Evolutionary conservation across 2,113 vertebrate species (phyloP), one percentile per base, ranked within the genome.

Genomic region (Glaucidium brasilianum): DNA sequence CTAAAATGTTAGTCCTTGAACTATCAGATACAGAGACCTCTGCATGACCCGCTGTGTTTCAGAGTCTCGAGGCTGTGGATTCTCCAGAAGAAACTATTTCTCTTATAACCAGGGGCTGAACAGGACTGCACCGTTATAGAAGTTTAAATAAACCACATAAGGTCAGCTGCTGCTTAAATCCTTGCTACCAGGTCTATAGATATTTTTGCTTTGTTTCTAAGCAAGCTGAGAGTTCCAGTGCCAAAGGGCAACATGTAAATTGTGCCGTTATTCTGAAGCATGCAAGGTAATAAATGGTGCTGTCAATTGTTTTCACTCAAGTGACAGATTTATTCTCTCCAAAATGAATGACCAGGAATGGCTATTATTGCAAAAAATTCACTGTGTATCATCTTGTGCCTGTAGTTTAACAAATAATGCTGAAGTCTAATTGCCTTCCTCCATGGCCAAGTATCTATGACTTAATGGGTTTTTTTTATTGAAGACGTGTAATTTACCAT

Each of bases 181-280:
- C 81, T 43, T 49, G 53, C 73, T 63, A 30, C 78, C 83, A 90
- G 68, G 55, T 86, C 85, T 80, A 43, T 29, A 50, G 88, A 77
- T 92, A 88, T 93, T 95, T 94, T 88, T 85, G 30, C 81, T 85
- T 91, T 91, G 66, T 89, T 97, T 93, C 87, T 58, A 50, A 88
- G 90, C 32, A 10, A 87, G 95, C 90, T 74, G 82, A 82, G 80
- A 95, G 80, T 81, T n/a, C 20, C 6, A 12, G 77, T 83, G 95
- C 94, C 94, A 96, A 95, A 97, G 97, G 97, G 95, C 92, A 96
- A 78, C 88, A 96, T 97, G 97, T 93, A 98, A 97, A 98, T 97
- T 91, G 96, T 97, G 92, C 95, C 97, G 97, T 76, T 97, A 79
- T 96, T 96, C 96, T 86, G 86, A 89, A 97, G 90, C 92, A 93